phyloP scores from a whole-genome alignment of 2,113 vertebrate genomes.

The Poecile atricapillus region DNA sequence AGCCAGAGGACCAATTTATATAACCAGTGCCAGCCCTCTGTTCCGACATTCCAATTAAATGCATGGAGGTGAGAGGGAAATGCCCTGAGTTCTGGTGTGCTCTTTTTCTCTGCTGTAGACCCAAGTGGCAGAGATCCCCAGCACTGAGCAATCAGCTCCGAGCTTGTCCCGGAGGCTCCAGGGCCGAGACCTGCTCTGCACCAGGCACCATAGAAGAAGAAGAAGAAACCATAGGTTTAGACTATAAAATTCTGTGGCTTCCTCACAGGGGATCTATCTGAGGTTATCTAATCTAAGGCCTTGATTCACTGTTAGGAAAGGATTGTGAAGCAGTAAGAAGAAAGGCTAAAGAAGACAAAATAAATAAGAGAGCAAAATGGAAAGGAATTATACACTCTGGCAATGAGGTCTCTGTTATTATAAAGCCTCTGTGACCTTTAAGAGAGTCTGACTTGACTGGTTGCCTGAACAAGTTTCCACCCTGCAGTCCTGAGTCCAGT shows the following conservation, averaged over 20 bases:
- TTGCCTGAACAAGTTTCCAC: background rate
- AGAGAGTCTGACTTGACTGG: background rate
- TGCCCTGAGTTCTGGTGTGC: background rate
- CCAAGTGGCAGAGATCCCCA: background rate
- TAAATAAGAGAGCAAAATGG: background rate
- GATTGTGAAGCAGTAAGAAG: background rate
- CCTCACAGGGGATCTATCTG: background rate
- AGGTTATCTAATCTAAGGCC: background rate
- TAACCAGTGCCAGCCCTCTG: background rate
- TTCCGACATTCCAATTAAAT: background rate
- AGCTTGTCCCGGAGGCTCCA: background rate
- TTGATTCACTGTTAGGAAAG: background rate
- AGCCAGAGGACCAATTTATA: background rate
- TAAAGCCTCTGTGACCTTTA: background rate
- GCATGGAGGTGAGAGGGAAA: background rate
- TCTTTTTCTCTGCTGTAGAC: background rate
- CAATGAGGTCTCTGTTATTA: background rate
- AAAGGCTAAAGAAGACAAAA: background rate
- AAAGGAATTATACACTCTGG: background rate
- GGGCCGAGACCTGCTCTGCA: background rate
- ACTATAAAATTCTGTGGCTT: background rate
- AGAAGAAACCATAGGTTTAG: background rate
- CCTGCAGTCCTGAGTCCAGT: background rate
- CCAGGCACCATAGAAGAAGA: no score
- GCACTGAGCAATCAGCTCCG: fast-evolving